phyloP scores from a whole-genome alignment of 2,888 invertebrate genomes.

The Chrysopilus asiliformis region DNA sequence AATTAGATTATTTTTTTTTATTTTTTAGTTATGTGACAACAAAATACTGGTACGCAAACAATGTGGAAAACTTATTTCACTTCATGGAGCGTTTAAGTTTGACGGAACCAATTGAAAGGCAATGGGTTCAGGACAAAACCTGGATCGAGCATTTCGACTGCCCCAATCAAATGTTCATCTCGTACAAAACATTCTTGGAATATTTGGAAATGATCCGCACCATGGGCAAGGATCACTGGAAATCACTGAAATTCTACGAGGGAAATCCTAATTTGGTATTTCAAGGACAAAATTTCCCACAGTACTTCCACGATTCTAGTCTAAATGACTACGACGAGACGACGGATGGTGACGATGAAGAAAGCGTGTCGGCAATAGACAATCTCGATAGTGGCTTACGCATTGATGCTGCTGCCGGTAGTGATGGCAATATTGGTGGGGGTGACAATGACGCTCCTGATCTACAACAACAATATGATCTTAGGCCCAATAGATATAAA shows the following conservation, averaged over 20 bases:
- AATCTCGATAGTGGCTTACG: too few species aligned
- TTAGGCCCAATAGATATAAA: too few species aligned
- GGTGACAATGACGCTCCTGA: too few species aligned
- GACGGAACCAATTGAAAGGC: conserved; percentile 55
- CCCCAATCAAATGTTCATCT: conserved; percentile 23
- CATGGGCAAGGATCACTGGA: conserved; percentile 28
- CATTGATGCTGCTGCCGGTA: too few species aligned
- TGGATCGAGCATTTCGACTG: conserved; percentile 28
- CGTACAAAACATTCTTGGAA: conserved; percentile 23
- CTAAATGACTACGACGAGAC: too few species aligned
- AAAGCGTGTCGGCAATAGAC: too few species aligned
- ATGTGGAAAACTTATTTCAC: conserved; percentile 55
- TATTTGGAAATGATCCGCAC: conserved; percentile 26
- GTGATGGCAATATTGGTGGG: too few species aligned
- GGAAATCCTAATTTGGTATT: conserved; percentile 14
- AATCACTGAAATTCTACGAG: conserved; percentile 15
- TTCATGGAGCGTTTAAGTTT: conserved; percentile 57
- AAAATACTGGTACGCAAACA: conserved; percentile 61
- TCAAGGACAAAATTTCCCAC: too few species aligned
- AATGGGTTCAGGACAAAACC: conserved; percentile 51
- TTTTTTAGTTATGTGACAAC: conserved; percentile 55
- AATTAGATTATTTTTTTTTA: conserved; percentile 10
- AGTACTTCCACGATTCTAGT: too few species aligned
- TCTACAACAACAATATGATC: too few species aligned
- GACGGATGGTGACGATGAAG: too few species aligned